phyloP scores from a whole-genome alignment of 1,140 invertebrate species.

The Drosophila erecta region DNA sequence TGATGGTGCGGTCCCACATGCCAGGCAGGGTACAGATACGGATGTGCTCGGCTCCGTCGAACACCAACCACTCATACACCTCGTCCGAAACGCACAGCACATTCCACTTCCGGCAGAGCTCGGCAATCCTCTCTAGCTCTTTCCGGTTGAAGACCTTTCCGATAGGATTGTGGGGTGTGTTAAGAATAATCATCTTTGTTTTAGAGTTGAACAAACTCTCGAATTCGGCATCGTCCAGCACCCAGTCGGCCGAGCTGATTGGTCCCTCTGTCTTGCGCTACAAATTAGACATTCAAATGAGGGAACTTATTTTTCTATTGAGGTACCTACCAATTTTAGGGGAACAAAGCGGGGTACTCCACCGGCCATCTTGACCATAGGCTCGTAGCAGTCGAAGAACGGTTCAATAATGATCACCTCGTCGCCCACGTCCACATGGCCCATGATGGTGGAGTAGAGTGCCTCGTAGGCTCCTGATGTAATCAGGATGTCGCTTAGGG shows the following conservation, averaged over 20 bases:
- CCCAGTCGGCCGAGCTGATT: slow-evolving; percentile 93
- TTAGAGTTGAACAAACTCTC: slow-evolving; percentile 93
- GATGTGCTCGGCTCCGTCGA: slow-evolving; percentile 93
- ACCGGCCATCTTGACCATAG: slow-evolving; percentile 95
- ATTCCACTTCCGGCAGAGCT: slow-evolving; percentile 96
- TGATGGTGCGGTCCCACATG: slow-evolving; percentile 99
- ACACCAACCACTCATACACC: slow-evolving; percentile 99
- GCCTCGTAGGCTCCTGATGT: slow-evolving; percentile 97
- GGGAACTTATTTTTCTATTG: too few relatives aligned
- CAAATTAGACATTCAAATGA: neutral
- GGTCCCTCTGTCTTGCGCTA: slow-evolving; percentile 68
- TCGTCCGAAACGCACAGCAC: slow-evolving; percentile 97
- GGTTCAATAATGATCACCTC: slow-evolving; percentile 99
- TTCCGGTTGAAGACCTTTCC: slow-evolving; percentile 94
- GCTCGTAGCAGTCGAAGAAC: slow-evolving; percentile 99
- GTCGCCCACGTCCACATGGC: slow-evolving; percentile 93
- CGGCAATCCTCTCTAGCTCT: slow-evolving; percentile 92
- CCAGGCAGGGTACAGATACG: slow-evolving; percentile 96
- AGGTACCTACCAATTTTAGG: slow-evolving; percentile 89
- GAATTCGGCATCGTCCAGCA: slow-evolving; percentile 93
- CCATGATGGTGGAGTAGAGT: slow-evolving; percentile 93
- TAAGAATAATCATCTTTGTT: slow-evolving; percentile 98
- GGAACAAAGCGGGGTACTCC: slow-evolving; percentile 95
- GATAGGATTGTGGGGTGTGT: slow-evolving; percentile 98
- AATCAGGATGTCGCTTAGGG: slow-evolving; percentile 93